Conservation (phyloP, 2,888 invertebrate species). For the Thalpophila matura region DNA sequence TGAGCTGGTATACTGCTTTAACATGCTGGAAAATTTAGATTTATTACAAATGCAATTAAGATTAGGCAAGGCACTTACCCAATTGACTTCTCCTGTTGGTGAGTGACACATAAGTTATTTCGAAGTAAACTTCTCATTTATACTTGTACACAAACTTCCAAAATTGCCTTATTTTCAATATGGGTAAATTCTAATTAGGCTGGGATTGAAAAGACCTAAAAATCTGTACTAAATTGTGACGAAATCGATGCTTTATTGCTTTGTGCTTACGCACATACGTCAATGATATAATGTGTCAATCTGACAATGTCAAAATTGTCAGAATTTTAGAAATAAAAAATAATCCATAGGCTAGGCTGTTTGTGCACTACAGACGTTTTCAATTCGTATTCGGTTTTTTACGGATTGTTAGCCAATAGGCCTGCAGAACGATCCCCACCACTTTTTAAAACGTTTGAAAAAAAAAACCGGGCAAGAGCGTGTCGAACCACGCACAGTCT, state of each 20-base stretch:
- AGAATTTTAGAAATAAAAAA: not conserved
- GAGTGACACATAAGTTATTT: constrained; percentile 54
- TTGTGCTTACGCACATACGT: constrained; percentile 52
- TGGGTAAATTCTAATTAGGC: constrained; percentile 24
- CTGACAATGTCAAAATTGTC: constrained; percentile 25
- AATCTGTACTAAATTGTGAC: constrained; percentile 32
- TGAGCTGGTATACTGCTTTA: constrained; percentile 12
- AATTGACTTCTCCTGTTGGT: constrained; percentile 46
- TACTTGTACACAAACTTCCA: constrained; percentile 15
- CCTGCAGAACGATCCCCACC: too few species aligned
- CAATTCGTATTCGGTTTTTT: too few species aligned
- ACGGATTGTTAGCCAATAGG: too few species aligned
- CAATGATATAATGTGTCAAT: constrained; percentile 34
- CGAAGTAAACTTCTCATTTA: constrained; percentile 17
- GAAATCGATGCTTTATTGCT: constrained; percentile 61
- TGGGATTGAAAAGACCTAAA: constrained; percentile 18
- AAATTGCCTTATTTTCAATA: constrained; percentile 18
- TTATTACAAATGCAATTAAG: constrained; percentile 38
- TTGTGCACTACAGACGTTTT: too few species aligned
- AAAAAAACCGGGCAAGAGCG: too few species aligned
- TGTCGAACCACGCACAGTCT: too few species aligned
- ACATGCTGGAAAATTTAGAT: constrained; percentile 16
- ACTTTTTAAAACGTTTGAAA: too few species aligned
- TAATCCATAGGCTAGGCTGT: too few species aligned
- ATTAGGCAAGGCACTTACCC: constrained; percentile 56